Base-by-base conservation (phyloP, 1,140 invertebrate species). In the Drosophila persimilis region DNA sequence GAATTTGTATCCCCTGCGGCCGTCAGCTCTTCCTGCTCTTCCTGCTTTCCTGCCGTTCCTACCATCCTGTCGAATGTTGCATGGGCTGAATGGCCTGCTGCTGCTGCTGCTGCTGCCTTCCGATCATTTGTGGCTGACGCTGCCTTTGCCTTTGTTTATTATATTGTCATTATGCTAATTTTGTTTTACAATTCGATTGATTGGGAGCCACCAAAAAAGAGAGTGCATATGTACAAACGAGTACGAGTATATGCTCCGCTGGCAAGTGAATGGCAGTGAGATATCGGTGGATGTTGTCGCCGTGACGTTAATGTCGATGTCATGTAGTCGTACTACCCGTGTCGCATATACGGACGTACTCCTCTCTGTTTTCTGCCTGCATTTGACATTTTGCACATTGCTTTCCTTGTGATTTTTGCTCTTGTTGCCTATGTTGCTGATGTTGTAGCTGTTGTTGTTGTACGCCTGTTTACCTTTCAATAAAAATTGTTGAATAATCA, bases 91-190 rank as follows among this genome's bases (percentile, higher is more conserved):
- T 55, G 46, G 6, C 44, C 35, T 45, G 47, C n/a, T 45, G 6
- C 26, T 29, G 26, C 26, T 29, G 26, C 26, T 29, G 26, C 6
- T 7, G 22, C 15, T 35, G 53, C n/a, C 46, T 55, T 39, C 15
- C 50, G 24, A 61, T 76, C 52, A 67, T 56, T 76, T 66, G 63
- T 72, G 50, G 62, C 56, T 53, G 60, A 3, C 24, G 41, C 55
- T 54, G 79, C 58, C 57, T 56, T 58, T 66, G 66, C 67, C 56
- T 57, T 86, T 76, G 77, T 86, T 86, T 86, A 86, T 86, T 86
- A 75, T 86, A 88, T 88, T 88, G 81, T 88, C 83, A 63, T 80
- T 86, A 86, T 86, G 81, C 83, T 88, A 86, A 86, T 86, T 86
- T 88, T 62, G 77, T 75, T 86, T 78, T 65, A 59, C 77, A 80